Evolutionary conservation across 2,888 invertebrate genomes (phyloP).

Genomic region (Stegana nigrithorax): DNA sequence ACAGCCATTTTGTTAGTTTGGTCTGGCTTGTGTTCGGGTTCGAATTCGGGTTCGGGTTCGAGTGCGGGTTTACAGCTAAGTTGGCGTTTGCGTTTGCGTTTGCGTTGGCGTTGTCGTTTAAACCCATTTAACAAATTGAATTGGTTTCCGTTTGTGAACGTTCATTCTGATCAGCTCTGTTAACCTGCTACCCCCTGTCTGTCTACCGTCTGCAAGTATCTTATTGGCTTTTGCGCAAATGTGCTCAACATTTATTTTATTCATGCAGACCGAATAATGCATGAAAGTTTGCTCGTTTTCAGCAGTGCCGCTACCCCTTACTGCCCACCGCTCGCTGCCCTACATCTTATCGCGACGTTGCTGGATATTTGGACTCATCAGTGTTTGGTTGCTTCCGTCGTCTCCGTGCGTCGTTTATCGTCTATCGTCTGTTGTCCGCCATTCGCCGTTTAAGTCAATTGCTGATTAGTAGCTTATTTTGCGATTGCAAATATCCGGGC

Average conservation of each 20-base stretch:
- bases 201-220: too few species aligned
- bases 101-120: neutral
- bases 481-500: constrained; percentile 9
- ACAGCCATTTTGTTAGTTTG: too few species aligned
- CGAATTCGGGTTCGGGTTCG: too few species aligned
- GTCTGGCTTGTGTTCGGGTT: too few species aligned
- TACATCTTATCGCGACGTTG: too few species aligned
- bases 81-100: constrained; percentile 1
- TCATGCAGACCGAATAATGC: too few species aligned
- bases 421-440: too few species aligned
- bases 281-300: too few species aligned
- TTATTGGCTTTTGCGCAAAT: neutral
- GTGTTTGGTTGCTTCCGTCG: constrained; percentile 12
- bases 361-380: constrained; percentile 2
- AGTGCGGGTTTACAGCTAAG: too few species aligned
- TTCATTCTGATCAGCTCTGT: neutral
- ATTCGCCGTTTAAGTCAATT: constrained; percentile 9
- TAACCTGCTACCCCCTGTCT: neutral
- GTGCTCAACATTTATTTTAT: constrained; percentile 1
- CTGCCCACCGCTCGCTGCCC: too few species aligned
- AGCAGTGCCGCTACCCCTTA: too few species aligned
- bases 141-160: constrained; percentile 15
- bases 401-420: too few species aligned
- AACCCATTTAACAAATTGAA: constrained; percentile 19
- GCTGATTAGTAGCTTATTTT: constrained; percentile 12